Conservation (phyloP, 2,113 vertebrate genomes). For the Prunella fulvescens region DNA sequence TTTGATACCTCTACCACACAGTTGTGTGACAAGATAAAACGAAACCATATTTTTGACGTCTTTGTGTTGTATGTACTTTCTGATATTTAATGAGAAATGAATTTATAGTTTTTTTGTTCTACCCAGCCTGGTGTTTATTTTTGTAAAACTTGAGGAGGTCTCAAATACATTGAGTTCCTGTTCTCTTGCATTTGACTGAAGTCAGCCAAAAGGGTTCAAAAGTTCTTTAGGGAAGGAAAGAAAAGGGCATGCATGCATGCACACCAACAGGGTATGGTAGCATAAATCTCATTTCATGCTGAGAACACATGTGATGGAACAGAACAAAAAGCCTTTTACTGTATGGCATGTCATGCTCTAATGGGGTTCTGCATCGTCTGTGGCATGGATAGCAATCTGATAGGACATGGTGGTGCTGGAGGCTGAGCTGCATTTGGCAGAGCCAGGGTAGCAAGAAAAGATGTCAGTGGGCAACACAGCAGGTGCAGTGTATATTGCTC, state of each 20-base stretch:
- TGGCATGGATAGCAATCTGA: neutral
- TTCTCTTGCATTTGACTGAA: neutral
- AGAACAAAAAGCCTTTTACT: constrained; percentile 22
- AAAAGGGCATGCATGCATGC: neutral
- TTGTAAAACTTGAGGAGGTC: neutral
- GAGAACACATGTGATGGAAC: neutral
- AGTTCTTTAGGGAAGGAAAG: neutral
- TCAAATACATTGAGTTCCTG: neutral
- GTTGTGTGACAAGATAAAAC: neutral
- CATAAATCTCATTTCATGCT: neutral
- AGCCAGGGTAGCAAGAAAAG: neutral
- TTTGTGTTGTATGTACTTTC: neutral
- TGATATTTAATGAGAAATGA: neutral
- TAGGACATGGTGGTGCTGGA: neutral
- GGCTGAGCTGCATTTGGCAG: neutral
- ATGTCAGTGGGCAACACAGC: neutral
- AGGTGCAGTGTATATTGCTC: neutral
- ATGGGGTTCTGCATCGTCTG: neutral
- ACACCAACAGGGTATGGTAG: neutral
- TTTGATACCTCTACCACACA: neutral
- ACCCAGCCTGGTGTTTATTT: neutral
- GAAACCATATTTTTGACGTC: neutral
- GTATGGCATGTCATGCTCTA: neutral
- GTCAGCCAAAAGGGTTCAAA: neutral
- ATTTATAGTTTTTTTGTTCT: neutral